These are phyloP conservation scores for Lithophane ornitopus DNA, from an alignment of 2,888 invertebrate species.

Conservation along the genomic window DNA sequence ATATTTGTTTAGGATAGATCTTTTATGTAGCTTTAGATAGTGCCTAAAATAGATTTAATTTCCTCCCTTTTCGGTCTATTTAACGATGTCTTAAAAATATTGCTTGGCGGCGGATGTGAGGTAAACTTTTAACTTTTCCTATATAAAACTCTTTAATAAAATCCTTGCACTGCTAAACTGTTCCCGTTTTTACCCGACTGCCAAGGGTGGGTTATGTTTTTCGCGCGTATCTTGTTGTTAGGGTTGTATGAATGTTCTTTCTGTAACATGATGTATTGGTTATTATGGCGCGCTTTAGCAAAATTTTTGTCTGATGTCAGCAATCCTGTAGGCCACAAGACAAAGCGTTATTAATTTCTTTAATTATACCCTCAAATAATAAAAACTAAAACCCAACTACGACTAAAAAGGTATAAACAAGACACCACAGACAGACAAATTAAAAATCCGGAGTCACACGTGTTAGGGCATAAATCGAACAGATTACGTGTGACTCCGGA, in stretches of 20 bases:
- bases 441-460: too few species aligned
- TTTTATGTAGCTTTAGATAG: conserved; percentile 1
- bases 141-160: neutral
- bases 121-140: neutral
- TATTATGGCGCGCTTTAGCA: neutral
- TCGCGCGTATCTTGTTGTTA: too few species aligned
- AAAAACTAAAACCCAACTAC: too few species aligned
- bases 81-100: neutral
- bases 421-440: too few species aligned
- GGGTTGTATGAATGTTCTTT: neutral
- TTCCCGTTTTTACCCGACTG: too few species aligned
- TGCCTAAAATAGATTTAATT: conserved; percentile 13
- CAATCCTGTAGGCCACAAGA: neutral
- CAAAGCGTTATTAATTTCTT: neutral
- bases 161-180: neutral
- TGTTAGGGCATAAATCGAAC: too few species aligned
- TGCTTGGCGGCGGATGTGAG: neutral
- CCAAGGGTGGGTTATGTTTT: too few species aligned
- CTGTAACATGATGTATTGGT: neutral
- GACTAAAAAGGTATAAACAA: too few species aligned
- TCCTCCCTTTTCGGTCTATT: neutral
- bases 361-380: too few species aligned
- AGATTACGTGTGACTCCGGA: too few species aligned
- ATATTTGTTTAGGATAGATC: conserved; percentile 21
- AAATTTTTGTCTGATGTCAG: neutral